Conservation (phyloP, 2,113 vertebrate genomes). For the Synodontis membranacea region DNA sequence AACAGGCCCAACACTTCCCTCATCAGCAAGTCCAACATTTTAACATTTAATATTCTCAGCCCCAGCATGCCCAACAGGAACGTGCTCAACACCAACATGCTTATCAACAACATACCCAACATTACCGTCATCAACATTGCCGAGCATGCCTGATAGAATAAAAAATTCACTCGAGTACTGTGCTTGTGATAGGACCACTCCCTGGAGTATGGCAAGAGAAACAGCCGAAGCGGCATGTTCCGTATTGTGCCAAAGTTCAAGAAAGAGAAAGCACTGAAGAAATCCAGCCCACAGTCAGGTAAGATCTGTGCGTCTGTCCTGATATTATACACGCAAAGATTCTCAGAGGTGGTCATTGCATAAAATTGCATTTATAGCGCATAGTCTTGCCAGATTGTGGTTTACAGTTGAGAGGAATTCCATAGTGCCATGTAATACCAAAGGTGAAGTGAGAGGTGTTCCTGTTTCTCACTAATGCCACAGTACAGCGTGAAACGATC, state of each 20-base stretch:
- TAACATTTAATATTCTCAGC: not conserved
- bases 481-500: constrained; percentile 1
- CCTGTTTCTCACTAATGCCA: constrained; percentile 1
- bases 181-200: constrained; percentile 83
- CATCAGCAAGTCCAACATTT: not conserved
- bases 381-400: not conserved
- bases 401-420: not conserved
- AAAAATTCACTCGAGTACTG: constrained; percentile 18
- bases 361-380: constrained; percentile 2
- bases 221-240: constrained; percentile 92
- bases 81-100: not conserved
- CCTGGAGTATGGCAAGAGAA: constrained; percentile 94
- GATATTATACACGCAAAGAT: not conserved
- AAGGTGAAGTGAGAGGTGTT: not conserved
- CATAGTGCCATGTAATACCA: not conserved
- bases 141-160: not conserved
- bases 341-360: constrained; percentile 6
- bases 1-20: not conserved
- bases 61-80: not conserved
- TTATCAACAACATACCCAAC: not conserved
- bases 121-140: not conserved
- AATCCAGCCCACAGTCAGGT: constrained; percentile 90
- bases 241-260: constrained; percentile 99
- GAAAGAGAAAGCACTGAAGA: constrained; percentile 92
- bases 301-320: constrained; percentile 51